Percentiles rank a stretch among this genome's conserved stretches.
Conservation (phyloP, 1,140 invertebrate species). For the Ceratina japonica region DNA sequence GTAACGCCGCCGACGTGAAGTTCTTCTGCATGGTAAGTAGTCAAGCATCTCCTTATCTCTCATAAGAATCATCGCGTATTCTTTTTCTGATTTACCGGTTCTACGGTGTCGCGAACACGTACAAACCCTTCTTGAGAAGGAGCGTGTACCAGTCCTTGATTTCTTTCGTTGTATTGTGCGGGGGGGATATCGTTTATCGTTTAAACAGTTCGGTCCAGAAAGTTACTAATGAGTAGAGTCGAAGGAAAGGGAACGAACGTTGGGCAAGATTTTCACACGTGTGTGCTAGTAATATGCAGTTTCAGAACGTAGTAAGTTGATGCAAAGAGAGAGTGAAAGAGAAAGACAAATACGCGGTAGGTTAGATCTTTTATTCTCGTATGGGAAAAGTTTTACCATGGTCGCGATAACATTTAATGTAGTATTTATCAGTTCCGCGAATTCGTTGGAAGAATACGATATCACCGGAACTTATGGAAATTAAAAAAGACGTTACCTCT, state of each 20-base stretch:
- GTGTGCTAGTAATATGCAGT: slow-evolving; percentile 12
- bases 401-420: slow-evolving; percentile 3
- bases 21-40: slow-evolving; percentile 71
- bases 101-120: neutral
- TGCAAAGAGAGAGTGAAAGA: slow-evolving; percentile 30
- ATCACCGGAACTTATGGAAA: neutral
- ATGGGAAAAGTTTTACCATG: slow-evolving; percentile 4
- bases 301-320: slow-evolving; percentile 45
- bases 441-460: neutral
- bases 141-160: no score
- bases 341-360: slow-evolving; percentile 27
- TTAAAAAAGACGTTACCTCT: neutral
- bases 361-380: slow-evolving; percentile 30
- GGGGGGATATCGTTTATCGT: neutral
- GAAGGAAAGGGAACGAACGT: slow-evolving; percentile 41
- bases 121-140: neutral
- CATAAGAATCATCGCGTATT: neutral
- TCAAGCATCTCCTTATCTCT: neutral
- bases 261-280: slow-evolving; percentile 53
- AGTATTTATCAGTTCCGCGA: neutral
- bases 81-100: neutral
- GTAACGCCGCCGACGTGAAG: slow-evolving; percentile 57
- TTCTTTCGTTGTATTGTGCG: neutral
- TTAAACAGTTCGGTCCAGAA: neutral
- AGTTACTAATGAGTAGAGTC: slow-evolving; percentile 21